These are phyloP conservation scores for Drosophila punjabiensis DNA, from an alignment of 1,140 invertebrate species.

Conservation along the genomic window DNA sequence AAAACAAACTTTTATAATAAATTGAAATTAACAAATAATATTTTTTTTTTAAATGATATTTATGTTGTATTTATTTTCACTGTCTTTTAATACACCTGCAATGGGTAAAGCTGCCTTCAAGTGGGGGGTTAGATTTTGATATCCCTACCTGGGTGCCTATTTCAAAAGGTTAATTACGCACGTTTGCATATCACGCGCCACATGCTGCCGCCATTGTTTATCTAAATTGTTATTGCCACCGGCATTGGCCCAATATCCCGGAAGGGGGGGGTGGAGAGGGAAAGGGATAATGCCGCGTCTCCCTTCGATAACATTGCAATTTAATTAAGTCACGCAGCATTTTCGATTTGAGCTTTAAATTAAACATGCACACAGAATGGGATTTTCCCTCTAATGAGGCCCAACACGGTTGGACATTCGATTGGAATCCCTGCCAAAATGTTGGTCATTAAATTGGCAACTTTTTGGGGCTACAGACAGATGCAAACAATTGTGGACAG, in stretches of 20 bases:
- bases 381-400: constrained; percentile 60
- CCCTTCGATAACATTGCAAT: constrained; percentile 66
- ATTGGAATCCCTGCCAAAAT: constrained; percentile 8
- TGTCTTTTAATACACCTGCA: neutral
- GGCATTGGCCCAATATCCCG: constrained; percentile 16
- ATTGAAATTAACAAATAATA: neutral
- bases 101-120: neutral
- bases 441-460: constrained; percentile 15
- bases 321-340: constrained; percentile 82
- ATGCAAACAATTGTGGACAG: constrained; percentile 28
- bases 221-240: constrained; percentile 69
- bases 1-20: too few species aligned
- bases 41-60: neutral
- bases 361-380: constrained; percentile 46
- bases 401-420: constrained; percentile 50
- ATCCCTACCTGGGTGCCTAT: constrained; percentile 33
- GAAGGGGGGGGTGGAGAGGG: neutral
- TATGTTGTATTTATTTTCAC: neutral
- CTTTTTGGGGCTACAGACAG: constrained; percentile 4
- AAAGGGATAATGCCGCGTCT: neutral
- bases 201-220: constrained; percentile 59
- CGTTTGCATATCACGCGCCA: constrained; percentile 76
- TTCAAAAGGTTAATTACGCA: constrained; percentile 77
- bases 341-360: constrained; percentile 73
- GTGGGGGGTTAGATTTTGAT: neutral